Conservation (phyloP, 2,888 invertebrate species). For the Nebria brevicollis region DNA sequence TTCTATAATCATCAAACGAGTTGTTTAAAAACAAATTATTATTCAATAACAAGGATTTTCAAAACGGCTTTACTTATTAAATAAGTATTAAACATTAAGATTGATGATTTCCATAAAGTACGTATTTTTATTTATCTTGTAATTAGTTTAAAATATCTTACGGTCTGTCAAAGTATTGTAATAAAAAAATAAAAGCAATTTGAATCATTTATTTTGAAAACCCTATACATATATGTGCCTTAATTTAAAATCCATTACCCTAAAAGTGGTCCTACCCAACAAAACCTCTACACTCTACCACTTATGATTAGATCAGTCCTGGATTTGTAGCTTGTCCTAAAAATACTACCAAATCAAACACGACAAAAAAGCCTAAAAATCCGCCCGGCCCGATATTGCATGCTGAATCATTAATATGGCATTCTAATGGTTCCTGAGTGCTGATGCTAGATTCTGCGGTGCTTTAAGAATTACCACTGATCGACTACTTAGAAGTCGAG, state of each 20-base stretch:
- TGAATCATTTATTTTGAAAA: background rate
- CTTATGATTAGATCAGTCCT: background rate
- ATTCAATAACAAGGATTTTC: background rate
- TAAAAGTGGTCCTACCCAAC: background rate
- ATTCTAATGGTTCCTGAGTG: conserved; percentile 5
- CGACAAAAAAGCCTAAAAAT: background rate
- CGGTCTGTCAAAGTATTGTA: no score
- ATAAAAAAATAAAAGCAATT: background rate
- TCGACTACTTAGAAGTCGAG: background rate
- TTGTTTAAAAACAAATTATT: background rate
- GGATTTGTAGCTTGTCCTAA: background rate
- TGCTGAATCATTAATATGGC: conserved; percentile 17
- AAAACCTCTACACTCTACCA: background rate
- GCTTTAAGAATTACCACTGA: conserved; percentile 15
- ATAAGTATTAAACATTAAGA: background rate
- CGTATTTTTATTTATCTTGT: background rate
- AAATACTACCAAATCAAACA: background rate
- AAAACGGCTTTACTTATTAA: background rate
- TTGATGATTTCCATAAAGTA: background rate
- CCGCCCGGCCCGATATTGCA: background rate
- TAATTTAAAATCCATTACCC: background rate
- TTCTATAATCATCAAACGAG: background rate
- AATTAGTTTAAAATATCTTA: no score
- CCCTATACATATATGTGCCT: background rate
- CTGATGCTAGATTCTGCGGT: conserved; percentile 3